Evolutionary conservation across 2,888 invertebrate species (phyloP), one percentile per base, ranked within the genome.

Genomic region (Drosophila mulleri): DNA sequence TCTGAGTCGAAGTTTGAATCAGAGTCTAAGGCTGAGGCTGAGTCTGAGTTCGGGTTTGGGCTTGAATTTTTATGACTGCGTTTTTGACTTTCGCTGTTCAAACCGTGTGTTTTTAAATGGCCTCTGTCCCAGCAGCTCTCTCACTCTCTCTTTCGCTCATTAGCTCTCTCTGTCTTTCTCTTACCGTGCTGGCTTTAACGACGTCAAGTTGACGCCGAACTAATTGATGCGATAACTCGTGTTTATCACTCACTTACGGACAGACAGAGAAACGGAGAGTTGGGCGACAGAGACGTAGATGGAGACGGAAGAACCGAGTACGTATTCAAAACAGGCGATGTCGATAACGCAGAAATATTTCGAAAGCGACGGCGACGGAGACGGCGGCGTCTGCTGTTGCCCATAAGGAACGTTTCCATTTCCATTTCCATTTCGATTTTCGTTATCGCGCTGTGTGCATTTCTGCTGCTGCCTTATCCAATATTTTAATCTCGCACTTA

Each of bases 161-260:
- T 41, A 16, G 26, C 61, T 37, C 32, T 57, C 23, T 18, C 47
- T 58, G 35, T 59, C 32, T 11, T 26, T n/a, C 32, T 79, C 54
- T 72, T 75, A 72, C 79, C 75, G 58, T 68, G 69, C 72, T 78
- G 72, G 73, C 72, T 77, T 90, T 87, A 80, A 80, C 87, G 80
- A 88, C 90, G 83, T 86, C 86, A 89, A 90, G 79, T 89, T 90
- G 90, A 86, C 86, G 80, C 86, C 89, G 78, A 89, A 89, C 89
- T 89, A 83, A 76, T 82, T 83, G 83, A 90, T 83, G 84, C 86
- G 89, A 88, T 89, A 88, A 89, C 83, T 86, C 83, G 87, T 79
- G 83, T 80, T 77, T 88, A 82, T 83, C 84, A 85, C 89, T 88
- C 89, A 88, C 88, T 88, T 85, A 89, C 81, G 83, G 75, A 52